phyloP scores from a whole-genome alignment of 2,888 invertebrate species.

The Scaptomyza parva region DNA sequence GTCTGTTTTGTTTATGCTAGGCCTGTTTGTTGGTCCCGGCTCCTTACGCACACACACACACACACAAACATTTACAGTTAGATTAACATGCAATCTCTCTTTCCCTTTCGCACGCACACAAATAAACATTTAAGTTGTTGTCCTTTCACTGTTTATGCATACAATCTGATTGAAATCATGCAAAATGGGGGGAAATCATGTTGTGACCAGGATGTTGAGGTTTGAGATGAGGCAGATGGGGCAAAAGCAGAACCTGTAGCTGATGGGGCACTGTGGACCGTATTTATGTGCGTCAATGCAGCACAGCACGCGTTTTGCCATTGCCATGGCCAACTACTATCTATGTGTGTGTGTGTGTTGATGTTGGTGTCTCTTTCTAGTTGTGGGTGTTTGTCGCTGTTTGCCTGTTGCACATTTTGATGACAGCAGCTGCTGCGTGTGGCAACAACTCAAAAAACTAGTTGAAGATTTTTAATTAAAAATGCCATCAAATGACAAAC shows the following conservation, averaged over 20 bases:
- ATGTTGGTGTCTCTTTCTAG: not conserved
- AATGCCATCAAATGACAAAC: slow-evolving; percentile 4
- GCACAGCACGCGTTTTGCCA: slow-evolving; percentile 25
- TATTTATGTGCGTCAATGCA: slow-evolving; percentile 63
- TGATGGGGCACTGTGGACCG: no score
- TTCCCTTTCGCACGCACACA: slow-evolving; percentile 14
- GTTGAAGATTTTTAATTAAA: slow-evolving; percentile 40
- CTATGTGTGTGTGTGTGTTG: slow-evolving; percentile 4
- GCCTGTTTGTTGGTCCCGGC: slow-evolving; percentile 75
- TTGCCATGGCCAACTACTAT: slow-evolving; percentile 50
- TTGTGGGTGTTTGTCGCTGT: not conserved
- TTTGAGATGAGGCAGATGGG: not conserved
- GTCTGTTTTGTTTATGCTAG: slow-evolving; percentile 65
- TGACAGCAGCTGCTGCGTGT: slow-evolving; percentile 3
- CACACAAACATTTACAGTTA: slow-evolving; percentile 6
- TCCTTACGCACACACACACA: slow-evolving; percentile 26
- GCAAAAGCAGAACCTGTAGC: slow-evolving; percentile 44
- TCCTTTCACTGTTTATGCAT: slow-evolving; percentile 63
- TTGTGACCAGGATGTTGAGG: not conserved
- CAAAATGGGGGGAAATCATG: slow-evolving; percentile 13
- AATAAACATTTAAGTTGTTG: slow-evolving; percentile 15
- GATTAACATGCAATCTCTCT: slow-evolving; percentile 7
- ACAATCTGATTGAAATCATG: slow-evolving; percentile 66
- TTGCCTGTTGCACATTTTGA: slow-evolving; percentile 54
- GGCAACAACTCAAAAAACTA: slow-evolving; percentile 6